Evolutionary conservation across 2,113 vertebrate species (phyloP).

Genomic region (Malurus elegans): DNA sequence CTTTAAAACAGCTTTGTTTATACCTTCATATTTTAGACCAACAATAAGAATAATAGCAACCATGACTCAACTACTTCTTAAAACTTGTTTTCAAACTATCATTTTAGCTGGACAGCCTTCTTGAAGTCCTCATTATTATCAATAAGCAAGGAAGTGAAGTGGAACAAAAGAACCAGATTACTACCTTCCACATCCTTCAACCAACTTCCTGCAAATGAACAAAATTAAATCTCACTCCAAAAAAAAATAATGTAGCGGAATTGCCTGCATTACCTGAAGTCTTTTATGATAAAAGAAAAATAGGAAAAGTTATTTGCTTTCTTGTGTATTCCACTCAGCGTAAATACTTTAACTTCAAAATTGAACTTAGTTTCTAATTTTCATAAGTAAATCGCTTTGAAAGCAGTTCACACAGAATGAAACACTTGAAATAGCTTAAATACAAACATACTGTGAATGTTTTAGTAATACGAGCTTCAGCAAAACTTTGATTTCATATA

Average conservation of each 20-base stretch:
- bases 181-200: background rate
- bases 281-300: background rate
- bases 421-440: background rate
- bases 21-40: background rate
- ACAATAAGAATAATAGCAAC: background rate
- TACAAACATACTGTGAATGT: background rate
- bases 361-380: background rate
- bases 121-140: background rate
- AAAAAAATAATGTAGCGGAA: background rate
- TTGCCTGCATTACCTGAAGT: background rate
- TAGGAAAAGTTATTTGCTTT: background rate
- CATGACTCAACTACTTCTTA: background rate
- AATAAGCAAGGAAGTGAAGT: background rate
- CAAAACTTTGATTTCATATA: background rate
- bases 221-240: background rate
- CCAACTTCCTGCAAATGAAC: background rate
- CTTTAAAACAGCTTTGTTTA: background rate
- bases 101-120: background rate
- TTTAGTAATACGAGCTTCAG: background rate
- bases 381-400: background rate
- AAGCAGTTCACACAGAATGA: background rate
- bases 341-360: background rate
- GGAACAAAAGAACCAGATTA: background rate
- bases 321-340: background rate
- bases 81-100: background rate